Evolutionary conservation across 92 coral and sea anemone species (phyloP), one percentile per base, ranked within the genome.

Genomic region (Epizoanthus illoricatus): DNA sequence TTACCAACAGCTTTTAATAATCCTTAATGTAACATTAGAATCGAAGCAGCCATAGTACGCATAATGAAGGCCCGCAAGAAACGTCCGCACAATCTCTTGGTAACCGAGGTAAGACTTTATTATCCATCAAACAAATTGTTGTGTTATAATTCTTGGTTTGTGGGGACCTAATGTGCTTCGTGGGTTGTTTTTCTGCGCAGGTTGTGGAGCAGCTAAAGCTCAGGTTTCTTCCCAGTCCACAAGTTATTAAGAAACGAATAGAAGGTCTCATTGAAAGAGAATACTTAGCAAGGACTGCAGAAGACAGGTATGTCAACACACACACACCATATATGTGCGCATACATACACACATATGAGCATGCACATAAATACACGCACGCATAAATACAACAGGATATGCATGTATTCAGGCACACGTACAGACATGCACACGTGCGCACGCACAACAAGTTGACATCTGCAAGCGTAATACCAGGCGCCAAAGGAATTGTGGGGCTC

Each of bases 1-100:
- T 20, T 12, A 33, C 68, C 12, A 24, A 43, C 18, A n/a, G 12
- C 12, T 21, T 43, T 19, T 76, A 71, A 61, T 24, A 70, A 33
- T 87, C 90, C 97, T 95, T 92, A 81, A 95, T 88, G 23, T 68
- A 3, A 21, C 4, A 54, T 42, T 68, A 96, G 98, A 90, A 92
- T 96, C 56, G 99, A 96, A 87, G 99, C 99, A 5, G 97, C 99
- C 10, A 88, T 96, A 74, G 99, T 96, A 59, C 89, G 99, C 59
- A 94, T 93, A 68, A 96, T 96, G 99, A 96, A 96, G 81, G 98
- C 99, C 16, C 91, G 99, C 23, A 96, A 96, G 76, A 96, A 96
- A 76, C 91, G 96, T 76, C 99, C 99, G 12, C 99, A 96, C 80
- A 96, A 90, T 75, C 87, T 93, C 74, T 86, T 96, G 41, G 99